These are phyloP conservation scores for Carassius gibelio DNA, from an alignment of 2,113 vertebrate species.

Conservation along the genomic window DNA sequence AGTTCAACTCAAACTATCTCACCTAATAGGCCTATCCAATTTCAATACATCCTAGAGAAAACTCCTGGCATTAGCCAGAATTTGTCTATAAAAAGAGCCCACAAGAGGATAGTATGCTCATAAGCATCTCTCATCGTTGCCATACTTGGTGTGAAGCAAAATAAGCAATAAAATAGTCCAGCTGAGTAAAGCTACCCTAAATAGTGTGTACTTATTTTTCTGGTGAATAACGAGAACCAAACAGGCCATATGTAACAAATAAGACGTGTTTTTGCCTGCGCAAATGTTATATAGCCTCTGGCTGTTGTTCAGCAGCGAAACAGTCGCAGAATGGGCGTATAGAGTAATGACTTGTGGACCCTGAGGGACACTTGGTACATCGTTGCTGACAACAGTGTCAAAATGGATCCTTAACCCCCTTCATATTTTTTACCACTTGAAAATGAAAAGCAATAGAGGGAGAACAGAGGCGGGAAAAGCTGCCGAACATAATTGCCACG, in stretches of 20 bases:
- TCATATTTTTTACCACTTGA: conserved; percentile 19
- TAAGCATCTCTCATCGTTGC: neutral
- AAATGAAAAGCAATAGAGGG: conserved; percentile 1
- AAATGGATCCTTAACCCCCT: conserved; percentile 41
- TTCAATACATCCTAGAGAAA: conserved; percentile 17
- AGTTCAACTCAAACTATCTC: conserved; percentile 27
- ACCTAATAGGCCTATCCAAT: conserved; percentile 18
- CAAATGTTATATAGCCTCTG: conserved; percentile 20
- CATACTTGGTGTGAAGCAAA: neutral
- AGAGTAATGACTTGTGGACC: conserved; percentile 16
- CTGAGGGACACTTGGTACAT: conserved; percentile 35
- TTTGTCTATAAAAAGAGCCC: conserved; percentile 17
- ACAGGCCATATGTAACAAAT: neutral
- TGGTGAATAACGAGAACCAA: neutral
- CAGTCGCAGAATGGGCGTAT: neutral
- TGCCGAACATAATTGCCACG: neutral
- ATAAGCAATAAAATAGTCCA: neutral
- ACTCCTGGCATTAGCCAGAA: neutral
- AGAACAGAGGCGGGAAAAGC: neutral
- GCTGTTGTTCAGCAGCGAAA: conserved; percentile 16
- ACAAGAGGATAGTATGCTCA: neutral
- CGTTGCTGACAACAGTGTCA: conserved; percentile 45
- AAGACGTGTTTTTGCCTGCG: neutral
- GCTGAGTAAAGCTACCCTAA: neutral
- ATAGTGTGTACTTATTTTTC: neutral